A percentile compares a stretch with the other conserved stretches of the same genome.
phyloP scores from a whole-genome alignment of 1,140 invertebrate genomes.

The Magallana gigas region DNA sequence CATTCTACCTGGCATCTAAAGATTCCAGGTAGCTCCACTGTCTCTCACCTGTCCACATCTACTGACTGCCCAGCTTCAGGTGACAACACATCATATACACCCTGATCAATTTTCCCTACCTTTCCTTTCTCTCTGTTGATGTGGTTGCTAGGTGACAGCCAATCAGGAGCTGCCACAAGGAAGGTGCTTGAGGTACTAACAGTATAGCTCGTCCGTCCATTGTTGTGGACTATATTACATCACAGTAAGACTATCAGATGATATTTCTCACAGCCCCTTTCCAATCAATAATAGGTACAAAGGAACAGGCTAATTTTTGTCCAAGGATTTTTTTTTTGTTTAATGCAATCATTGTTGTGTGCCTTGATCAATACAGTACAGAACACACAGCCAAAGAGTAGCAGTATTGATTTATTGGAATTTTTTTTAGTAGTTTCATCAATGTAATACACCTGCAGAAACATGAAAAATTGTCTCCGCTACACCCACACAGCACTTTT shows the following conservation, averaged over 20 bases:
- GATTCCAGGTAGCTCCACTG: neutral
- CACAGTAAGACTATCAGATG: conserved; percentile 36
- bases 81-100: conserved; percentile 5
- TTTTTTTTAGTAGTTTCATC: neutral
- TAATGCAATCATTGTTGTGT: conserved; percentile 17
- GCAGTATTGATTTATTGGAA: conserved; percentile 21
- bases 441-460: conserved; percentile 4
- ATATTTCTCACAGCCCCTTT: conserved; percentile 14
- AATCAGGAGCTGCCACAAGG: conserved; percentile 53
- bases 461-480: neutral
- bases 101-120: conserved; percentile 48
- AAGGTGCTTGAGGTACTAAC: conserved; percentile 26
- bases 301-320: conserved; percentile 30
- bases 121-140: conserved; percentile 55
- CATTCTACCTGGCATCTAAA: neutral
- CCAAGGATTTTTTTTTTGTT: conserved; percentile 17
- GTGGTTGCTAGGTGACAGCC: conserved; percentile 57
- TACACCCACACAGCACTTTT: neutral
- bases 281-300: conserved; percentile 25
- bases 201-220: conserved; percentile 19
- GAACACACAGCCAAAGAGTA: neutral
- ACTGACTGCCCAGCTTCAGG: neutral
- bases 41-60: conserved; percentile 4
- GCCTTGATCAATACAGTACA: conserved; percentile 13
- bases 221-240: conserved; percentile 32